Evolutionary conservation across 2,797 vertebrate species (phyloP), one percentile per base, ranked within the genome.

Genomic region (Salmo trutta): DNA sequence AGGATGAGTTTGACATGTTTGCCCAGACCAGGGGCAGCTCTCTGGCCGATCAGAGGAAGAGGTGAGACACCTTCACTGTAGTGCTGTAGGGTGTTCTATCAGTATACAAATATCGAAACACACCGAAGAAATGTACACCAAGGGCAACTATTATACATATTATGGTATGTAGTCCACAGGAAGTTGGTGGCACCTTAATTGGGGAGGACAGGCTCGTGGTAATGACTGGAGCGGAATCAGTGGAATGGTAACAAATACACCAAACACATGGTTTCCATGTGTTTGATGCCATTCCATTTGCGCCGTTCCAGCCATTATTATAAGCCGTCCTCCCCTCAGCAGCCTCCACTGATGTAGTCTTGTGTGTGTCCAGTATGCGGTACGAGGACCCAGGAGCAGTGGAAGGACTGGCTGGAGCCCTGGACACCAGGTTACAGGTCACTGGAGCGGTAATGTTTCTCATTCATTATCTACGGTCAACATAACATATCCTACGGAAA

Each of bases 1-100:
- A 98, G 73, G 96, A 97, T 53, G 97, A 98, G 85, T 99, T 99
- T 91, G 98, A 99, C 91, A 99, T 99, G 98, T 99, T 99, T 90
- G 98, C 98, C 4, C 94, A 99, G 87, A 99, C 97, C 0, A 95
- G 98, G 54, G 94, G 96, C 82, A 98, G 94, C 89, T 98, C 97
- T 0, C 91, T 99, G 86, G 97, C 97, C 29, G 98, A 99, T 27
- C 97, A 99, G 83, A 96, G 97, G 81, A 97, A 93, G 93, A 95
- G 95, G 98, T 99, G 74, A 87, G 84, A 53, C 27, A 8, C 27
- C 21, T 8, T 21, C 4, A 21, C 52, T 31, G 15, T 14, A 27
- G 51, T 15, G 70, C 21, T 41, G 17, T 12, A 10, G 67, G 5
- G 7, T 3, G 33, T 16, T 17, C 3, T 68, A 2, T 33, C 19